Conservation (phyloP, 2,888 invertebrate genomes). For the Drosophila colorata region DNA sequence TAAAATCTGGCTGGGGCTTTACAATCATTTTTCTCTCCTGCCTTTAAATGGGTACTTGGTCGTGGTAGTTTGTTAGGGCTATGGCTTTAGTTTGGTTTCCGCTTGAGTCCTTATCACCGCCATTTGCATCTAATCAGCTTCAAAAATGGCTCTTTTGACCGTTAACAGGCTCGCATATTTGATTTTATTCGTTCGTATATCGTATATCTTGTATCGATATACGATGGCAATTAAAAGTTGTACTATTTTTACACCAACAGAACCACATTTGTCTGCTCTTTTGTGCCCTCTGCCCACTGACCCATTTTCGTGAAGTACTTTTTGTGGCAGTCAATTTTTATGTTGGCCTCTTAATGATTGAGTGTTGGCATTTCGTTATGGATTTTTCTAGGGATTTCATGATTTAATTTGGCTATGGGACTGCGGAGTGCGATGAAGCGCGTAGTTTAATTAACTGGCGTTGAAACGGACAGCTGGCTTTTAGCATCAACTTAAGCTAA, state of each 20-base stretch:
- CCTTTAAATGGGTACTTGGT: constrained; percentile 35
- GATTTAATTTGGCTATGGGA: constrained; percentile 18
- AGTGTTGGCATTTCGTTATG: constrained; percentile 60
- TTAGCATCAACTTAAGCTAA: constrained; percentile 6
- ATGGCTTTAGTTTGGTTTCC: constrained; percentile 43
- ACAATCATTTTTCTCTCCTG: constrained; percentile 42
- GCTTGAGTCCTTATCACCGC: constrained; percentile 55
- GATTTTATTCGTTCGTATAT: constrained; percentile 53
- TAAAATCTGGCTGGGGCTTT: constrained; percentile 63
- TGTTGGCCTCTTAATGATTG: constrained; percentile 50
- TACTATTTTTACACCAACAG: constrained; percentile 3
- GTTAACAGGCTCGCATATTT: constrained; percentile 49
- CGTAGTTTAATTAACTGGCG: constrained; percentile 65
- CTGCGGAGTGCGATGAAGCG: constrained; percentile 20
- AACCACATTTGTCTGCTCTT: constrained; percentile 10
- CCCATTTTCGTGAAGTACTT: constrained; percentile 34
- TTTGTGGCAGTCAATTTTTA: constrained; percentile 29
- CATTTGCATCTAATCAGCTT: constrained; percentile 77
- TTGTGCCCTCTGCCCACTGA: constrained; percentile 24
- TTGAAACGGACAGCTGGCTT: constrained; percentile 28
- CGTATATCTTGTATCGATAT: constrained; percentile 35
- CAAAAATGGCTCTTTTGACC: constrained; percentile 47
- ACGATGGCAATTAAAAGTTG: constrained; percentile 56
- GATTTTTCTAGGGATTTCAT: constrained; percentile 35
- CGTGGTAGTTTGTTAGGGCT: constrained; percentile 37